Base-by-base conservation (phyloP, 2,113 vertebrate species). In the Gobius niger region DNA sequence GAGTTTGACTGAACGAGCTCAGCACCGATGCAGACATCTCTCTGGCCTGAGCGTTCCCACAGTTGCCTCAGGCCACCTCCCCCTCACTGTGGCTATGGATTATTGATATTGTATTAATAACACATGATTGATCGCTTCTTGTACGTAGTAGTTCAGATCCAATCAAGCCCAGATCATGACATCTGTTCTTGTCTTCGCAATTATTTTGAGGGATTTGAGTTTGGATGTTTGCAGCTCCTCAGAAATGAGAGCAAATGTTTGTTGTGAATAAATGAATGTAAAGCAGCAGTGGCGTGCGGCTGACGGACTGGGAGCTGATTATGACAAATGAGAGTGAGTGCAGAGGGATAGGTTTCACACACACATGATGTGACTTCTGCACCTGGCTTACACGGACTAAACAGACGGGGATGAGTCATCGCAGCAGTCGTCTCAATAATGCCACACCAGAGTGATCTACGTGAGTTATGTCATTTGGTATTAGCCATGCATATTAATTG, bases 321-420 rank as follows among this genome's bases (percentile, higher is more conserved):
- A 72, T 60, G 75, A 49, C 62, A 70, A 65, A 80, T 57, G 19
- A 68, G 65, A 75, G 76, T 54, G 7, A 68, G 57, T 49, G 76
- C 70, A 87, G 68, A 70, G 78, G 65, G 75, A 34, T 50, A 70
- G 65, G 82, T 73, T 72, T 82, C 77, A 83, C 76, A 40, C 53
- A 14, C 24, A 40, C 47, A 46, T 46, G 44, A 46, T 34, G 5
- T 34, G 24, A 34, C 24, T 34, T 34, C 24, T 34, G 5, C 24
- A 34, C 24, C 24, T 34, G 24, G 24, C 5, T 34, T 34, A 34
- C 24, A 34, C 24, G 24, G 24, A 34, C 24, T 47, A 14, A 13
- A 5, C 47, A 47, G 47, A 13, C 5, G 3, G 12, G 13, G 13
- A 42, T 85, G 81, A 85, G 76, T 87, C 81, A 83, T 64, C n/a